These are phyloP conservation scores for Centruroides vittatus DNA, from an alignment of 1,140 invertebrate species.

Conservation along the genomic window DNA sequence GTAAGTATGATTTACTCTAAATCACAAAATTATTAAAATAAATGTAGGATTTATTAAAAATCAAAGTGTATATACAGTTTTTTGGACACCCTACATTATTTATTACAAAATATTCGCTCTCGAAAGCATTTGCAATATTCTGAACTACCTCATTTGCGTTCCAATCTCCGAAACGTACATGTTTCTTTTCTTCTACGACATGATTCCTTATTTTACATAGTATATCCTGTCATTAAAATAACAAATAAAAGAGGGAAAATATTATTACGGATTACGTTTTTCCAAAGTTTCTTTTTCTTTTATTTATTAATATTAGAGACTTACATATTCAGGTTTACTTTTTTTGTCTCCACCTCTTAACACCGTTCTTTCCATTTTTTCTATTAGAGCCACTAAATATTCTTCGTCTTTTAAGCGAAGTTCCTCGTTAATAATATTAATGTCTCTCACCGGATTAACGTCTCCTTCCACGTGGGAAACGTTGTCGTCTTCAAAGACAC, in stretches of 20 bases:
- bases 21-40: too few relatives aligned
- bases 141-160: constrained; percentile 73
- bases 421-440: constrained; percentile 94
- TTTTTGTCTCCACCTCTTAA: constrained; percentile 90
- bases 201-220: constrained; percentile 71
- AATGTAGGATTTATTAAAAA: too few relatives aligned
- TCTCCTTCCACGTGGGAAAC: constrained; percentile 98
- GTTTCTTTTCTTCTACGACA: constrained; percentile 78
- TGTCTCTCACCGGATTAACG: constrained; percentile 89
- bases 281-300: not conserved
- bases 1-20: too few relatives aligned
- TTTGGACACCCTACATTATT: too few relatives aligned
- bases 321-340: constrained; percentile 86
- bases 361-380: constrained; percentile 75
- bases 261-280: not conserved
- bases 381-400: constrained; percentile 57
- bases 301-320: constrained; percentile 23
- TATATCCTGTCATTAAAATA: constrained; percentile 51
- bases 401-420: constrained; percentile 88
- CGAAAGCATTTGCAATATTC: too few relatives aligned
- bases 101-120: too few relatives aligned
- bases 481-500: constrained; percentile 95
- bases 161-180: constrained; percentile 85
- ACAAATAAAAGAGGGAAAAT: not conserved
- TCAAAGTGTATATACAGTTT: too few relatives aligned